Percentiles rank a stretch among this genome's conserved stretches.
Conservation (phyloP, 2,888 invertebrate genomes). For the Stenodera caucasica region DNA sequence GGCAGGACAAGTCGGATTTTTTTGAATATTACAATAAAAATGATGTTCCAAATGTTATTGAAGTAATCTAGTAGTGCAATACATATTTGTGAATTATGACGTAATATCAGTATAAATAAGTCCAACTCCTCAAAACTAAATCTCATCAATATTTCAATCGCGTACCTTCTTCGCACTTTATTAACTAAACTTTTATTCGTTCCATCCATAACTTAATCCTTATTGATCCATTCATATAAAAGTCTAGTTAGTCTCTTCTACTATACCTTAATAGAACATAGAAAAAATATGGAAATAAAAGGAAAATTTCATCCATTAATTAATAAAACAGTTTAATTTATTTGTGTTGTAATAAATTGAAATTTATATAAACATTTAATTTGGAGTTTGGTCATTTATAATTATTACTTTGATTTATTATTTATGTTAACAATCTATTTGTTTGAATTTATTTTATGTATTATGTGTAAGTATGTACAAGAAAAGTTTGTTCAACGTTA, state of each 20-base stretch:
- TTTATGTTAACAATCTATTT: background rate
- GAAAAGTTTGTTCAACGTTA: no score
- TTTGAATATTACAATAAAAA: no score
- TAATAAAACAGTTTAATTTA: background rate
- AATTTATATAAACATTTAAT: background rate
- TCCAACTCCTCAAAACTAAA: background rate
- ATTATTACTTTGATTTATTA: no score
- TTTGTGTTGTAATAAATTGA: background rate
- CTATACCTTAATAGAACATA: no score
- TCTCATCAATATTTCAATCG: conserved; percentile 1
- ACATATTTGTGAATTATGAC: background rate
- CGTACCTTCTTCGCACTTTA: conserved; percentile 6
- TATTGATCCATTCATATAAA: conserved; percentile 3
- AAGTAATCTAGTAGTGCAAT: background rate
- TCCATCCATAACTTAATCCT: conserved; percentile 3
- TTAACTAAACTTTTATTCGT: conserved; percentile 4
- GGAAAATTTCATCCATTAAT: background rate
- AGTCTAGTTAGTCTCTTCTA: background rate
- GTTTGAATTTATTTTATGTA: background rate
- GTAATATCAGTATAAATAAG: background rate
- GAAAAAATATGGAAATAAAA: background rate
- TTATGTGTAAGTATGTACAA: no score
- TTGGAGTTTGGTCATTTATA: background rate
- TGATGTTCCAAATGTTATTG: background rate
- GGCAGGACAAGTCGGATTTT: no score